Evolutionary conservation across 2,888 invertebrate species (phyloP).

Genomic region (Dugesia japonica): DNA sequence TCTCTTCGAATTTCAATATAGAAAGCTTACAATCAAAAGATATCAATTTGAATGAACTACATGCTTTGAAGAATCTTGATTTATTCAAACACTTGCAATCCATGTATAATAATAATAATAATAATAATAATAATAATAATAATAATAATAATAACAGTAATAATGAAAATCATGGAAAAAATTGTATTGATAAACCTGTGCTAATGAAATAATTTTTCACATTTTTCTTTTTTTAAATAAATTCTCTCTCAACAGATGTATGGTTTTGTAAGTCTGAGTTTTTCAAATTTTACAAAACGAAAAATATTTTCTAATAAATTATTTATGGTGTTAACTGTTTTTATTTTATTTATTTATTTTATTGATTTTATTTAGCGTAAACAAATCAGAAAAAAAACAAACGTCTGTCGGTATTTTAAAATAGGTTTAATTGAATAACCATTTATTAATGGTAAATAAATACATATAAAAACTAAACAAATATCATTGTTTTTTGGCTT

Average conservation of each 20-base stretch:
- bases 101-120: background rate
- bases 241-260: background rate
- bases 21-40: constrained; percentile 1
- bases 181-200: background rate
- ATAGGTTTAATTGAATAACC: no score
- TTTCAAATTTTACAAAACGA: background rate
- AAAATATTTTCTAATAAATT: constrained; percentile 13
- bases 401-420: no score
- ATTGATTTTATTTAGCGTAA: no score
- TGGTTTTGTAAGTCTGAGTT: background rate
- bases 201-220: background rate
- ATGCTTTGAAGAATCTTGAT: background rate
- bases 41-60: background rate
- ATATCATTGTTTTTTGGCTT: no score
- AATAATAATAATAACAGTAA: background rate
- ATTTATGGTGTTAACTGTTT: background rate
- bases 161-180: background rate
- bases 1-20: background rate
- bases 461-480: no score
- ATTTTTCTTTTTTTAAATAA: background rate
- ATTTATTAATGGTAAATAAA: no score
- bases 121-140: background rate
- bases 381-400: no score
- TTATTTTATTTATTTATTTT: no score
- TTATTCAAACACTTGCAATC: background rate